These are phyloP conservation scores for Schizopygopsis malacanthus DNA, from an alignment of 2,797 vertebrate species.

Conservation along the genomic window DNA sequence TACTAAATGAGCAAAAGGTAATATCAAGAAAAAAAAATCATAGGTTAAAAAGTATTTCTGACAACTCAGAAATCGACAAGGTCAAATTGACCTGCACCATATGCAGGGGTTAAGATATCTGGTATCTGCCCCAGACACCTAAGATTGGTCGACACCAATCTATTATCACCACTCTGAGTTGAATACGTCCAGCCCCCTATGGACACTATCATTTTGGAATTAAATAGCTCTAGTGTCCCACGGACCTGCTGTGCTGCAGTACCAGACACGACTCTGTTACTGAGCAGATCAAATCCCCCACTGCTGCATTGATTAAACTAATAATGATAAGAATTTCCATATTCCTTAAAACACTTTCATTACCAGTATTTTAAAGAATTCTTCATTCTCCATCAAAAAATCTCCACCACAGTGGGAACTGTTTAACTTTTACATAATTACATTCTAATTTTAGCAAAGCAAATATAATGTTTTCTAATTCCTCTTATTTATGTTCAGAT, in stretches of 20 bases:
- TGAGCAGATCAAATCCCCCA: background rate
- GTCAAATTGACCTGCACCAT: background rate
- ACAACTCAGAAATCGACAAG: background rate
- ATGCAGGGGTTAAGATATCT: background rate
- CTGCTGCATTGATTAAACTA: background rate
- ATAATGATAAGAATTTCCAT: background rate
- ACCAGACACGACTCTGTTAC: background rate
- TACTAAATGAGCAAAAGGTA: background rate
- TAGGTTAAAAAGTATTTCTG: background rate
- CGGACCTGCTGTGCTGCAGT: background rate
- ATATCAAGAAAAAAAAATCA: background rate
- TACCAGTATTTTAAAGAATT: background rate
- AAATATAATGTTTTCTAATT: background rate
- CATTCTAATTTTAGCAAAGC: background rate
- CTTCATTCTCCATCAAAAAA: background rate
- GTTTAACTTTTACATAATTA: background rate
- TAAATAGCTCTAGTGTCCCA: background rate
- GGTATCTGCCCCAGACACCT: background rate
- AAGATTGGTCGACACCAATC: background rate
- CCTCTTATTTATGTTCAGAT: background rate
- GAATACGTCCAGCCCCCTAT: background rate
- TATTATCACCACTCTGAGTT: background rate
- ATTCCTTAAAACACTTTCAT: background rate
- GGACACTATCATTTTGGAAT: background rate
- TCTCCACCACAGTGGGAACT: background rate